These are phyloP conservation scores for Dromas ardeola DNA, from an alignment of 2,113 vertebrate species.

Conservation along the genomic window DNA sequence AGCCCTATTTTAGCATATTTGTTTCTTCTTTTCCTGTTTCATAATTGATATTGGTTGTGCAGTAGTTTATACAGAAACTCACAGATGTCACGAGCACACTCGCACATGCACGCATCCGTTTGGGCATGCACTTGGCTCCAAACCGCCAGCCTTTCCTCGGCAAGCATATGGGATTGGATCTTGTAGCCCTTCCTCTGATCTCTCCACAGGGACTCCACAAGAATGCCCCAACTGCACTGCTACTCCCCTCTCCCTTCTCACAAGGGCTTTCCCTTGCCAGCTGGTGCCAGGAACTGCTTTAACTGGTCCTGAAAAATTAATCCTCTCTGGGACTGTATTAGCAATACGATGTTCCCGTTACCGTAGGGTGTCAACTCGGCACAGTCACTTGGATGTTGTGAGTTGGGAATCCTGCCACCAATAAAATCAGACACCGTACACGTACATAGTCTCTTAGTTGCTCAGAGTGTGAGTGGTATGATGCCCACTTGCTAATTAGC, in stretches of 20 bases:
- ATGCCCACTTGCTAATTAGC: neutral
- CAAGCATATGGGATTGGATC: neutral
- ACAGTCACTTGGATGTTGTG: neutral
- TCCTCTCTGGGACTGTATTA: neutral
- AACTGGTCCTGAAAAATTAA: constrained; percentile 18
- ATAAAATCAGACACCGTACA: neutral
- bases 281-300: neutral
- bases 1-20: neutral
- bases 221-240: neutral
- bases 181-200: neutral
- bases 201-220: neutral
- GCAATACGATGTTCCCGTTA: neutral
- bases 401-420: neutral
- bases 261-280: neutral
- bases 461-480: neutral
- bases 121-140: neutral
- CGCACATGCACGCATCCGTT: neutral
- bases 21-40: neutral
- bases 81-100: neutral
- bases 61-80: neutral
- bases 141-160: neutral
- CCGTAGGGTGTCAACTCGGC: neutral
- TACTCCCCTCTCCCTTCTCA: neutral
- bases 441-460: neutral
- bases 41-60: neutral